phyloP scores from a whole-genome alignment of 2,113 vertebrate genomes.

The Bufo gargarizans region DNA sequence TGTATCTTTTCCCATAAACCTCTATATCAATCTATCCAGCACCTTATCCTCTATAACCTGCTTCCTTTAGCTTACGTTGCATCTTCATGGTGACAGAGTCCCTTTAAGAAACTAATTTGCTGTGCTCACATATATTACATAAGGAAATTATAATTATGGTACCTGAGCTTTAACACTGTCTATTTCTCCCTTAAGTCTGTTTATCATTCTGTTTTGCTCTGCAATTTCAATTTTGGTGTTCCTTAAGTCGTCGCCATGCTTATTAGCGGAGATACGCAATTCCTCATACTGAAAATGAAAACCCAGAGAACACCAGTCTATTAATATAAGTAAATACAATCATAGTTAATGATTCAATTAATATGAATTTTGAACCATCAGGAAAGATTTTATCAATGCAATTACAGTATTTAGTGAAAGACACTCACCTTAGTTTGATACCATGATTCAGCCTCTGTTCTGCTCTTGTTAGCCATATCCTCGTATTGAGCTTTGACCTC shows the following conservation, averaged over 20 bases:
- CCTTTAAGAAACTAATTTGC: no score
- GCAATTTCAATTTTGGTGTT: slow-evolving; percentile 85
- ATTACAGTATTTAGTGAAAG: not conserved
- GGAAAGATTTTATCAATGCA: not conserved
- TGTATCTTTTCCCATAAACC: no score
- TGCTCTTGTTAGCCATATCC: slow-evolving; percentile 75
- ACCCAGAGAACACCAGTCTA: not conserved
- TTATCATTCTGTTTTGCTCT: slow-evolving; percentile 82
- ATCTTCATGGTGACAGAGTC: no score
- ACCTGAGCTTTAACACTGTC: slow-evolving; percentile 87
- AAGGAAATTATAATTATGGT: not conserved
- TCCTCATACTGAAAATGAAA: slow-evolving; percentile 77
- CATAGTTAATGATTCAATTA: not conserved
- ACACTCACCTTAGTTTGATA: slow-evolving; percentile 78
- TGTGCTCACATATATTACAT: not conserved
- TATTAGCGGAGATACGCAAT: slow-evolving; percentile 79
- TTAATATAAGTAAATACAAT: not conserved
- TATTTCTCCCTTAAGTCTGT: slow-evolving; percentile 84
- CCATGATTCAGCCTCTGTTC: slow-evolving; percentile 77
- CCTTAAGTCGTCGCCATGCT: slow-evolving; percentile 80
- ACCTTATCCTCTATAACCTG: no score
- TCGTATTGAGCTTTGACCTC: slow-evolving; percentile 81
- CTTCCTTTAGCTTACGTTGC: no score
- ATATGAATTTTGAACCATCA: not conserved
- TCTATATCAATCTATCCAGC: no score